Conservation (phyloP, 2,113 vertebrate species). For the Psilopogon haemacephalus region DNA sequence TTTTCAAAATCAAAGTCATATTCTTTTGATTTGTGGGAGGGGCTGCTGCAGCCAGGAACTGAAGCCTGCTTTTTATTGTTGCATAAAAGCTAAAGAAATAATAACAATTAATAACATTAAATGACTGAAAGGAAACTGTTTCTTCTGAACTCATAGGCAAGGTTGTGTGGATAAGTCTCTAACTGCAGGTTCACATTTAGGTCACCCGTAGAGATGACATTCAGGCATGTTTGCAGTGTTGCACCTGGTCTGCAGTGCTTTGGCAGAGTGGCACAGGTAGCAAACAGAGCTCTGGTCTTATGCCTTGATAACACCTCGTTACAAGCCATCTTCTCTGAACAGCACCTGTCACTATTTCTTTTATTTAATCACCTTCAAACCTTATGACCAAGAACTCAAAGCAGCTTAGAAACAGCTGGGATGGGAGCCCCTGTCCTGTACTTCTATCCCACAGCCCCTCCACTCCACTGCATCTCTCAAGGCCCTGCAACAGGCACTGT, state of each 20-base stretch:
- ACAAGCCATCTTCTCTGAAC: neutral
- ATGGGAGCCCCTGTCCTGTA: accelerated
- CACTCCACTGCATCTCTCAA: neutral
- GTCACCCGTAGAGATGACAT: neutral
- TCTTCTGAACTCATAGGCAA: constrained; percentile 10
- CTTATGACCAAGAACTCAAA: neutral
- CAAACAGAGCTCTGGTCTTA: neutral
- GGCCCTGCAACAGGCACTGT: neutral
- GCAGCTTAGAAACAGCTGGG: neutral
- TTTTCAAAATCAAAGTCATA: constrained; percentile 16
- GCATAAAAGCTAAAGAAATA: constrained; percentile 48
- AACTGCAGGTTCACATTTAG: neutral
- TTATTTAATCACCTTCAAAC: neutral
- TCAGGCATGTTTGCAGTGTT: neutral
- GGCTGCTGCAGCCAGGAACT: constrained; percentile 12
- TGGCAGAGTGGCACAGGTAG: neutral
- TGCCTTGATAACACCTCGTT: neutral
- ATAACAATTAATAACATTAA: constrained; percentile 16
- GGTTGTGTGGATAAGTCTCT: neutral
- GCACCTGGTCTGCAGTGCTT: neutral
- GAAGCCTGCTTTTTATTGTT: constrained; percentile 43
- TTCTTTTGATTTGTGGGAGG: constrained; percentile 52
- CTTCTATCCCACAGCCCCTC: neutral
- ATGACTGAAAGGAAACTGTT: constrained; percentile 12
- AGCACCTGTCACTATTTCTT: neutral